These are phyloP conservation scores for Passer montanus DNA, from an alignment of 2,113 vertebrate species.

Conservation along the genomic window DNA sequence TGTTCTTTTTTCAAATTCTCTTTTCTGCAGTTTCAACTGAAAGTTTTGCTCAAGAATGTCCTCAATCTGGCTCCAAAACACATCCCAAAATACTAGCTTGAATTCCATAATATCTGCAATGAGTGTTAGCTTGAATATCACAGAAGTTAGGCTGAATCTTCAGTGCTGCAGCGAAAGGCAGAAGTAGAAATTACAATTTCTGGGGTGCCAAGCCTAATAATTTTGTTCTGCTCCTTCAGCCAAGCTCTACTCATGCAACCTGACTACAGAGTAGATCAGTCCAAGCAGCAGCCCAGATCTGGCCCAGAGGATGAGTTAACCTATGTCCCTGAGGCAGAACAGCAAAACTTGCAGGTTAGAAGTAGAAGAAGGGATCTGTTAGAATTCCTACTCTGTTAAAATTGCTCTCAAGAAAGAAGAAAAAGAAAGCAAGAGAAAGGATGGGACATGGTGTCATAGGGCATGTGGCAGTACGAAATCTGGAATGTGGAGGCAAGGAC, in stretches of 20 bases:
- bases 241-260: neutral
- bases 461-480: too few species aligned
- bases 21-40: neutral
- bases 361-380: neutral
- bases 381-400: neutral
- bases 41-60: neutral
- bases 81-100: neutral
- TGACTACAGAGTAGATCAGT: neutral
- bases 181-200: slow-evolving; percentile 19
- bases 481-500: neutral
- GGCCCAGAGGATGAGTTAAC: neutral
- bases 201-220: neutral
- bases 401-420: neutral
- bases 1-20: neutral
- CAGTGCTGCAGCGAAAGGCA: neutral
- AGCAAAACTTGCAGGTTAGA: neutral
- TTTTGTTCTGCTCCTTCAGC: slow-evolving; percentile 37
- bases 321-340: neutral
- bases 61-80: neutral
- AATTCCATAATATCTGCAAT: neutral
- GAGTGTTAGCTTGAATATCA: neutral
- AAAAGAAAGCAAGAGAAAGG: neutral
- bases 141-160: neutral
- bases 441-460: rapidly evolving
- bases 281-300: neutral